Conservation (phyloP, 2,888 invertebrate species). For the Stenurella melanura region DNA sequence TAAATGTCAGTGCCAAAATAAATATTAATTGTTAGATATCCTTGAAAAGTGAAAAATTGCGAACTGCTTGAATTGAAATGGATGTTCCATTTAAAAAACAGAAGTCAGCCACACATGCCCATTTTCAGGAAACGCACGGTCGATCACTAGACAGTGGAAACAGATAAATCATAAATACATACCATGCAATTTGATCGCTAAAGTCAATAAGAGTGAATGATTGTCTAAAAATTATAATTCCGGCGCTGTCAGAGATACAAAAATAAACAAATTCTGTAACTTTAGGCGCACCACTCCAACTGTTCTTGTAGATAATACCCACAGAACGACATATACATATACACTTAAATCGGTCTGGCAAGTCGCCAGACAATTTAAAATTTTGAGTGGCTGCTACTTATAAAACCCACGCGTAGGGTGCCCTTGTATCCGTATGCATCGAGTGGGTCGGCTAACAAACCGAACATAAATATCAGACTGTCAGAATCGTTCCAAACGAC, state of each 20-base stretch:
- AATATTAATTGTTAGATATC: no score
- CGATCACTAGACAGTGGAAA: no score
- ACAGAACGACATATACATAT: background rate
- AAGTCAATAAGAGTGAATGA: background rate
- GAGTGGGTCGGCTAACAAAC: slow-evolving; percentile 31
- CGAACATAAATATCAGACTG: slow-evolving; percentile 13
- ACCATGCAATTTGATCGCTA: no score
- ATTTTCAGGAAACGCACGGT: no score
- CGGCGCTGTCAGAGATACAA: background rate
- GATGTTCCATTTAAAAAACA: no score
- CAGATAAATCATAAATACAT: no score
- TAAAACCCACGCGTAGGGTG: slow-evolving; percentile 17
- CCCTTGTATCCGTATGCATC: slow-evolving; percentile 16
- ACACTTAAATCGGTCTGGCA: slow-evolving; percentile 13
- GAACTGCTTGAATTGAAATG: no score
- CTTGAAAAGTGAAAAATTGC: no score
- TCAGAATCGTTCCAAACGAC: slow-evolving; percentile 20
- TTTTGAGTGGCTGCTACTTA: slow-evolving; percentile 29
- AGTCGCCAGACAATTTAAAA: slow-evolving; percentile 23
- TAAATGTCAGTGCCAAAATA: no score
- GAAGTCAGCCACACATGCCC: no score
- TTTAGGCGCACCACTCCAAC: slow-evolving; percentile 2
- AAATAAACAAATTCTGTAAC: slow-evolving; percentile 14
- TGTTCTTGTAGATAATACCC: slow-evolving; percentile 10
- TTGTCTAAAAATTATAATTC: background rate